These are phyloP conservation scores for Ornithoptera priamus DNA, from an alignment of 2,888 invertebrate species.

Conservation along the genomic window DNA sequence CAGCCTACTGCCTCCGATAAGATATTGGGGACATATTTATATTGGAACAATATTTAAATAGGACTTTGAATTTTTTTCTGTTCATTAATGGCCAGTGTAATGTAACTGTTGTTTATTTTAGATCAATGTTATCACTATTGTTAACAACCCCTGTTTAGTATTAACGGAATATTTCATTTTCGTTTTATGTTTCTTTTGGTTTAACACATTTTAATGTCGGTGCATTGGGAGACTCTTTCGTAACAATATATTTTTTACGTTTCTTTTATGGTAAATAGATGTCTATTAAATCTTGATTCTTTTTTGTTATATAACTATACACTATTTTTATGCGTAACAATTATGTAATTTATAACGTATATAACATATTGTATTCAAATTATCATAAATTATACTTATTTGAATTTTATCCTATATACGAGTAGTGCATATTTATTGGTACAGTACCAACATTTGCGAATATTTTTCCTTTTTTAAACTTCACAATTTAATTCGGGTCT, in stretches of 20 bases:
- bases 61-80: conserved; percentile 21
- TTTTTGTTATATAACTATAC: too few relatives aligned
- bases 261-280: neutral
- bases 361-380: neutral
- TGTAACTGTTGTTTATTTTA: conserved; percentile 5
- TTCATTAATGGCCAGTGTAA: conserved; percentile 31
- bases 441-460: neutral
- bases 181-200: too few relatives aligned
- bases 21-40: conserved; percentile 48
- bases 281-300: too few relatives aligned
- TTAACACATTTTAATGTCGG: too few relatives aligned
- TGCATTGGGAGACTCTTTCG: too few relatives aligned
- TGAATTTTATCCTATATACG: neutral
- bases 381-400: neutral
- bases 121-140: neutral
- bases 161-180: neutral
- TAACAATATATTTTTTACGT: too few relatives aligned
- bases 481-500: neutral
- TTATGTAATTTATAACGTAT: neutral
- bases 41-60: conserved; percentile 20
- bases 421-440: neutral
- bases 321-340: neutral
- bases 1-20: conserved; percentile 51
- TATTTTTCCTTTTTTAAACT: neutral
- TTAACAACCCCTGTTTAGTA: neutral